These are phyloP conservation scores for Scomber japonicus DNA, from an alignment of 2,113 vertebrate species.

Conservation along the genomic window DNA sequence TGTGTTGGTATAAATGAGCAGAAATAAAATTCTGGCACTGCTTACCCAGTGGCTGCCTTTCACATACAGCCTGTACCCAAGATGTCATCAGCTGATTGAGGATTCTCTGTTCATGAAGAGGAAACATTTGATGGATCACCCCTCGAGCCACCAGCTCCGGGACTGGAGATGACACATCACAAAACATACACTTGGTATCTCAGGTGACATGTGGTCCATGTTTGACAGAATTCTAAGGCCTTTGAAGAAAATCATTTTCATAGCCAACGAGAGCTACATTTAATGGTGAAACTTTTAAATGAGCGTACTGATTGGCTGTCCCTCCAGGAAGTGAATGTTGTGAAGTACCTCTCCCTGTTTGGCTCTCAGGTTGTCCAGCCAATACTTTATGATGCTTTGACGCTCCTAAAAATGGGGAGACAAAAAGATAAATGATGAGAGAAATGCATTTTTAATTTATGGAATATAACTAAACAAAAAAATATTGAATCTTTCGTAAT, in stretches of 20 bases:
- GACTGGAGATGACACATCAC: constrained; percentile 80
- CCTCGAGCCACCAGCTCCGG: constrained; percentile 92
- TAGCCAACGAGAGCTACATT: not conserved
- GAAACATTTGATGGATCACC: constrained; percentile 96
- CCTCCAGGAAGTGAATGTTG: constrained; percentile 97
- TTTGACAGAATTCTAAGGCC: not conserved
- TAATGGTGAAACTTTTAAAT: not conserved
- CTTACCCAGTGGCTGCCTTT: constrained; percentile 93
- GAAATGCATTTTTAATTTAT: not conserved
- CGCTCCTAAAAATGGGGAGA: constrained; percentile 87
- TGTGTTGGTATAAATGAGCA: not conserved
- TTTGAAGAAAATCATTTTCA: not conserved
- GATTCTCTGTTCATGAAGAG: constrained; percentile 95
- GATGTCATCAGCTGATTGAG: constrained; percentile 96
- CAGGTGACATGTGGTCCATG: not conserved
- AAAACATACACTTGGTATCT: not conserved
- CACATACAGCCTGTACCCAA: constrained; percentile 96
- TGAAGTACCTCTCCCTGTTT: constrained; percentile 95
- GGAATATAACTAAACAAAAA: not conserved
- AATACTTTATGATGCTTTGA: constrained; percentile 96
- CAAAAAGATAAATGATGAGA: not conserved
- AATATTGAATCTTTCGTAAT: not conserved
- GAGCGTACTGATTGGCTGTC: constrained; percentile 95
- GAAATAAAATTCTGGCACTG: not conserved
- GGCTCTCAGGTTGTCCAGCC: constrained; percentile 96